Percentiles rank a stretch among this genome's conserved stretches.
phyloP scores from a whole-genome alignment of 2,797 vertebrate genomes.

The Hypotaenidia okinawae region DNA sequence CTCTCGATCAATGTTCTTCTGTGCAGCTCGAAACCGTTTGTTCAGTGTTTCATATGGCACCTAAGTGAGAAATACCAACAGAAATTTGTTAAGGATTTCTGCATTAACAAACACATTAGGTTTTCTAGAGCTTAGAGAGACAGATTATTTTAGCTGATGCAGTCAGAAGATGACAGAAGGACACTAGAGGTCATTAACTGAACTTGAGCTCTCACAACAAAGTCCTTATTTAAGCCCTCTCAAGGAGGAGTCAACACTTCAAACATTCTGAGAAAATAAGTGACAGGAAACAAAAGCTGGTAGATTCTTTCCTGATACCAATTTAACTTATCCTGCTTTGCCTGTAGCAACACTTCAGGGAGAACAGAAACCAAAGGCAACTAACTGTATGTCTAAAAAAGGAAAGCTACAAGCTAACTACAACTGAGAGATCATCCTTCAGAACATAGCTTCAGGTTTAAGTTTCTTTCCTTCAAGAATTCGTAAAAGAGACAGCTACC shows the following conservation, averaged over 20 bases:
- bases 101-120: not conserved
- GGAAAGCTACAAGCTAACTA: not conserved
- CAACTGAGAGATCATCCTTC: not conserved
- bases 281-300: not conserved
- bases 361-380: not conserved
- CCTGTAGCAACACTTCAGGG: not conserved
- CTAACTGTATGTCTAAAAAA: not conserved
- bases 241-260: not conserved
- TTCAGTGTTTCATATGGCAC: conserved; percentile 98
- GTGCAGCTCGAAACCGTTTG: conserved; percentile 96
- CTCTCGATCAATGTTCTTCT: conserved; percentile 98
- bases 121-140: not conserved
- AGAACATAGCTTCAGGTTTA: not conserved
- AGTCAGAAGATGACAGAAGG: not conserved
- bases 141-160: not conserved
- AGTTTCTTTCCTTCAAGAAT: not conserved
- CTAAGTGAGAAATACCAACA: conserved; percentile 57
- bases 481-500: not conserved
- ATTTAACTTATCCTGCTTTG: not conserved
- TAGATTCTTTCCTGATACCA: not conserved
- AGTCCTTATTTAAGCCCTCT: not conserved
- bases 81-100: not conserved
- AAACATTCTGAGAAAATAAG: not conserved
- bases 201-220: not conserved
- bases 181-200: not conserved